Evolutionary conservation across 2,113 vertebrate species (phyloP).

Genomic region (Myrmecobius fasciatus): DNA sequence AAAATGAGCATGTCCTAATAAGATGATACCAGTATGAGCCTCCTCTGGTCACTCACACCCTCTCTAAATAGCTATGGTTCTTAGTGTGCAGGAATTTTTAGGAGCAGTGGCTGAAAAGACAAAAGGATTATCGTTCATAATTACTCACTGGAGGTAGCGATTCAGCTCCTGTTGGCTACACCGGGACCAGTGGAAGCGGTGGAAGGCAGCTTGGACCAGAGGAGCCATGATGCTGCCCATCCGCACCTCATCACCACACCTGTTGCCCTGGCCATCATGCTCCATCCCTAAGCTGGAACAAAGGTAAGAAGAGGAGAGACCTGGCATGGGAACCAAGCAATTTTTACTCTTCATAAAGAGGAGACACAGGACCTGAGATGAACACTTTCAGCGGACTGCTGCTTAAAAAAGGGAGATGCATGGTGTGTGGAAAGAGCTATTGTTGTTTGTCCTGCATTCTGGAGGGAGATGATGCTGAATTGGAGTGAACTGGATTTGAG

Average conservation of each 20-base stretch:
- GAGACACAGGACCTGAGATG: background rate
- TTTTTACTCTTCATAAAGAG: background rate
- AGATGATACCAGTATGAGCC: background rate
- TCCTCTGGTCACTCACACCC: background rate
- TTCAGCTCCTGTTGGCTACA: conserved; percentile 98
- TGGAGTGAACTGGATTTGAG: too few species aligned
- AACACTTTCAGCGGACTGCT: background rate
- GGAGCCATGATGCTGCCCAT: conserved; percentile 99
- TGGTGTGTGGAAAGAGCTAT: background rate
- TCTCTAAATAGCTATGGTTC: background rate
- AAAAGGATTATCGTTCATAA: background rate
- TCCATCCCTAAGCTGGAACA: conserved; percentile 94
- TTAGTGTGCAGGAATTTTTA: background rate
- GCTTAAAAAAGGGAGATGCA: background rate
- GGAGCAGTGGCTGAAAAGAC: accelerated
- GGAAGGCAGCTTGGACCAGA: conserved; percentile 96
- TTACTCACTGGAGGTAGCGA: conserved; percentile 95
- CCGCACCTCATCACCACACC: conserved; percentile 96
- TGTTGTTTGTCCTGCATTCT: too few species aligned
- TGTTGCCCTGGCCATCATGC: conserved; percentile 97
- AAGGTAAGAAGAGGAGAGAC: conserved; percentile 11
- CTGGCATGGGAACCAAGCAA: background rate
- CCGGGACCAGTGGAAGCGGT: conserved; percentile 98
- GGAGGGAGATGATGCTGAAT: too few species aligned
- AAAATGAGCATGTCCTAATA: background rate